phyloP scores from a whole-genome alignment of 2,113 vertebrate species.

The Hypocryptadius cinnamomeus region DNA sequence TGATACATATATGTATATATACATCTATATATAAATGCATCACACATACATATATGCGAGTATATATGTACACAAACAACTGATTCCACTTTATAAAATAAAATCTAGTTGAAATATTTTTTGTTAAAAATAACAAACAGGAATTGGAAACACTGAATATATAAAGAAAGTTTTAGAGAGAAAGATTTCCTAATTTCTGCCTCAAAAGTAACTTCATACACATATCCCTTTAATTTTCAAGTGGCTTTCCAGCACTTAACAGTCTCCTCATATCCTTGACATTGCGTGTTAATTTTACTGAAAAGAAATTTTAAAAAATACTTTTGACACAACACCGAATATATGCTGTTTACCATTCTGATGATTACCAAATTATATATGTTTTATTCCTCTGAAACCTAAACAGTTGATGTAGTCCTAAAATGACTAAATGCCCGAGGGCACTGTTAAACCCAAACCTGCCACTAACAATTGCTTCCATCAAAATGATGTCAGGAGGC shows the following conservation, averaged over 20 bases:
- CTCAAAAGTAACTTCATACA: not conserved
- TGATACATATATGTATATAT: too few relatives aligned
- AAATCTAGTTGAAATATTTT: not conserved
- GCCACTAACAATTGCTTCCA: slow-evolving; percentile 51
- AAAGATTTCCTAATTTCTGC: not conserved
- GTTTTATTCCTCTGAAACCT: slow-evolving; percentile 26
- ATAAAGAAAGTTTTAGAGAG: not conserved
- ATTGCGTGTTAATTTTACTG: not conserved
- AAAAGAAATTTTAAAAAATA: not conserved
- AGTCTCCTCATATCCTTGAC: not conserved
- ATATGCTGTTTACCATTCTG: not conserved
- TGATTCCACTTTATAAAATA: not conserved
- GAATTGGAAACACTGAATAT: not conserved
- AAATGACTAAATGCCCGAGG: slow-evolving; percentile 28
- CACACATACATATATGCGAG: rapidly evolving
- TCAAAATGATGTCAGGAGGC: slow-evolving; percentile 50
- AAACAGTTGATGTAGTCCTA: slow-evolving; percentile 14
- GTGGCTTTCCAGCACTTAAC: not conserved
- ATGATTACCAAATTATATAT: not conserved
- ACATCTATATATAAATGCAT: not conserved
- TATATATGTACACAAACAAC: not conserved
- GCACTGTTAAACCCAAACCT: slow-evolving; percentile 61
- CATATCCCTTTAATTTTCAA: not conserved
- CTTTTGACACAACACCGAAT: not conserved
- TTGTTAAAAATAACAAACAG: not conserved